Base-by-base conservation (phyloP, 2,888 invertebrate genomes). In the Zootermopsis nevadensis region DNA sequence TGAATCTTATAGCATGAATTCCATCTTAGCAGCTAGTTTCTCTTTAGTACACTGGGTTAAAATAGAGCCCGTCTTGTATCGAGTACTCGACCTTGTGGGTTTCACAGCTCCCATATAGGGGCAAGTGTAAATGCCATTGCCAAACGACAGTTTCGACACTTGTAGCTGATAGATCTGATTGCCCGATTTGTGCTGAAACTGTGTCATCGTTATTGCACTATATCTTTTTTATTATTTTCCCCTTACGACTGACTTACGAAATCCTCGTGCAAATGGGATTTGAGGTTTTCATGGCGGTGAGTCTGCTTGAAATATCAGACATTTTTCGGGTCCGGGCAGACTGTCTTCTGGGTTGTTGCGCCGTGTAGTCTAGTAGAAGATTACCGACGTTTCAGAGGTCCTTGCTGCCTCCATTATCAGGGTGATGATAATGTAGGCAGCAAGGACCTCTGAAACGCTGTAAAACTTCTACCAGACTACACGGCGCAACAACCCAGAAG, bases 91-190 rank as follows among this genome's bases (percentile, higher is more conserved):
- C 69, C 69, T 69, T 69, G 69, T 22, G 3, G 33, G 19, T 15
- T 69, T 69, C 33, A 69, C 69, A 33, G 69, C 31, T 6, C 31
- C 69, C 69, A 69, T 69, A 69, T 69, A 69, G n/a, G n/a, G n/a
- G n/a, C n/a, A n/a, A n/a, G n/a, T 33, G 69, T 69, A 69, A 69
- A 31, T 12, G 69, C 33, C 31, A 31, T 69, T 69, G 69, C 69
- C 69, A 69, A 69, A 69, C 33, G 69, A 69, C 69, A 69, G 33
- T 33, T 33, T 69, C 60, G n/a, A 60, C 60, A 60, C 27, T 60
- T 12, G 60, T 7, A n/a, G n/a, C n/a, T n/a, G n/a, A n/a, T 27
- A 60, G 60, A 60, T 60, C 6, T 60, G 48, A 60, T 6, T 60
- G n/a, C 6, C 27, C 6, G 60, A n/a, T 6, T 60, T 60, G 15